Evolutionary conservation across 2,888 invertebrate species (phyloP), one percentile per base, ranked within the genome.

Genomic region (Charanyca ferruginea): DNA sequence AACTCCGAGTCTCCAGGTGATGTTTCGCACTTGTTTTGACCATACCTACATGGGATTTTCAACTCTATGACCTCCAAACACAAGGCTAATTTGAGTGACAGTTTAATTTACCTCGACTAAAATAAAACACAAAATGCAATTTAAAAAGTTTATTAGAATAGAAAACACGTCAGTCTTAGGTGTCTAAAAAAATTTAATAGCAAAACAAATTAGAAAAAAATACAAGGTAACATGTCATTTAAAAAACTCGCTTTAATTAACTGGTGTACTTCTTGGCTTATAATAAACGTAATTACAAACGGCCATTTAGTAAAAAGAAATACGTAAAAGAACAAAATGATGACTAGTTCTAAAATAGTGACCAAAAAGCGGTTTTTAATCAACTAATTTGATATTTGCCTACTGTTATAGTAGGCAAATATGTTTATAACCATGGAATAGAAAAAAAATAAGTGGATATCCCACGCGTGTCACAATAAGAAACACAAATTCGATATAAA

Each of bases 91-190:
- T 32, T 32, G 32, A 9, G 11, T 32, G 32, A 8, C 32, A 1
- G 9, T 32, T 32, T 11, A 32, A 2, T 32, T 32, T 32, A 3
- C 32, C 1, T 8, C 8, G 28, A 3, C 11, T 11, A 11, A 38
- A 38, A 38, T 66, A 64, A 79, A 75, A 79, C 54, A 55, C 53
- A 25, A 13, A 45, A 45, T 58, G 66, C 16, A 58, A 69, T 72
- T 63, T 41, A 42, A 7, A 68, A 68, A 75, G 38, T 79, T 79
- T 80, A 80, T 83, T 83, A 54, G 59, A 73, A 73, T 70, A 68
- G 64, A 70, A 70, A 66, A 77, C 62, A 76, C 64, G 62, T 81
- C 68, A 78, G 73, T 85, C 77, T 77, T 81, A 61, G 51, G 47
- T 55, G 44, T 65, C 52, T 48, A 76, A 64, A 49, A 53, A 63